Conservation (phyloP, 2,888 invertebrate genomes). For the Colostygia pectinataria region DNA sequence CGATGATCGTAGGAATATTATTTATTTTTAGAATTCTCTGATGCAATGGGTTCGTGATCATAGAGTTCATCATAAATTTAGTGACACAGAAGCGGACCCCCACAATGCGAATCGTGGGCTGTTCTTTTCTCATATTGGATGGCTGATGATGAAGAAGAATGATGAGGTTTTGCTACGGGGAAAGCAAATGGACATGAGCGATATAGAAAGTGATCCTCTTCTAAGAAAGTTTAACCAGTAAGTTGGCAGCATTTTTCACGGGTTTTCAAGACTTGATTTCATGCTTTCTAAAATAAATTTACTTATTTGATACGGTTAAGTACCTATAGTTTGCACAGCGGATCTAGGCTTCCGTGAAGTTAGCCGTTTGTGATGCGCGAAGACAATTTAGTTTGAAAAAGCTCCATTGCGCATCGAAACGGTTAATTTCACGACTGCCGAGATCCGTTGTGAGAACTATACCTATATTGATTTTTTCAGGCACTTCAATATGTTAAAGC, state of each 20-base stretch:
- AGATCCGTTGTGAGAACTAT: too few relatives aligned
- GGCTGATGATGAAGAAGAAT: slow-evolving; percentile 92
- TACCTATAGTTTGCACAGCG: too few relatives aligned
- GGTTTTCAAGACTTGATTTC: too few relatives aligned
- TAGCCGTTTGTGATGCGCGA: too few relatives aligned
- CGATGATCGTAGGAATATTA: slow-evolving; percentile 26
- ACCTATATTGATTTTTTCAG: slow-evolving; percentile 53
- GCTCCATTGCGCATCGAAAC: too few relatives aligned
- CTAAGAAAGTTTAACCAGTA: slow-evolving; percentile 89
- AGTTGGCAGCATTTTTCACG: slow-evolving; percentile 51
- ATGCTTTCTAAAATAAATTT: too few relatives aligned
- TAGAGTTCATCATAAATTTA: slow-evolving; percentile 91
- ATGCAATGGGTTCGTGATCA: slow-evolving; percentile 86
- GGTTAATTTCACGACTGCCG: too few relatives aligned
- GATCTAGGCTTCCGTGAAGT: too few relatives aligned
- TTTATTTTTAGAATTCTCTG: slow-evolving; percentile 62
- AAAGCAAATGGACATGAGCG: slow-evolving; percentile 89
- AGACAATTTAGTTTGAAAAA: too few relatives aligned
- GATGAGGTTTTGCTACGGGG: slow-evolving; percentile 89
- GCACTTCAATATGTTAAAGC: slow-evolving; percentile 86
- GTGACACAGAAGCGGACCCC: slow-evolving; percentile 93
- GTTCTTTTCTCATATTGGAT: slow-evolving; percentile 95
- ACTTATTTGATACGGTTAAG: too few relatives aligned
- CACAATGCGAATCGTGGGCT: slow-evolving; percentile 92
- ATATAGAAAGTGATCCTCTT: slow-evolving; percentile 88